phyloP scores from a whole-genome alignment of 23 tunicate genomes.

The Ascidia mentula region DNA sequence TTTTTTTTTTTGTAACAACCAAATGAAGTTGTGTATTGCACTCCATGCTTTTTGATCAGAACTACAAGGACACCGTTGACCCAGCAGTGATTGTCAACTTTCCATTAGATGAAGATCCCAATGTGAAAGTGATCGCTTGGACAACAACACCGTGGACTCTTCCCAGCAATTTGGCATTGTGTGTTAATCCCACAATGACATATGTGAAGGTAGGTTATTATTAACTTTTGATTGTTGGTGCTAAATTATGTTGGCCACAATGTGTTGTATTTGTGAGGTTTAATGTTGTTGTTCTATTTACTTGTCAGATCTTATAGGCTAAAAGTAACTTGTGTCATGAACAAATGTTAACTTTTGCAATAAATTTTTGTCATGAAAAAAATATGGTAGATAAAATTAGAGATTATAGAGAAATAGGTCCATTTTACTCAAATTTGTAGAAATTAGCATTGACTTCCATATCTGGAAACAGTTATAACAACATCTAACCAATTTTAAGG shows the following conservation, averaged over 20 bases:
- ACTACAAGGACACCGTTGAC: constrained; percentile 86
- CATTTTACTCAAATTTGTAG: no score
- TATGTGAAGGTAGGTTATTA: constrained; percentile 74
- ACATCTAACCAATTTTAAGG: constrained; percentile 59
- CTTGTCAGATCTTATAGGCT: no score
- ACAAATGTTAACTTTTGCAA: no score
- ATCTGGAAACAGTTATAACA: no score
- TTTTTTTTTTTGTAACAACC: not conserved
- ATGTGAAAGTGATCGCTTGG: constrained; percentile 88
- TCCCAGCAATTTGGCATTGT: constrained; percentile 91
- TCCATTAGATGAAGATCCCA: constrained; percentile 84
- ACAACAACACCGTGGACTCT: constrained; percentile 98
- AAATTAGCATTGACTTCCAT: no score
- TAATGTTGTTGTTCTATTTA: no score
- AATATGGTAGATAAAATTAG: no score
- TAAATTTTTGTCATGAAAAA: no score
- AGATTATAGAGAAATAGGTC: no score
- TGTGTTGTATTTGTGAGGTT: no score
- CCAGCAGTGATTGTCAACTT: constrained; percentile 93
- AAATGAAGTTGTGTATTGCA: not conserved
- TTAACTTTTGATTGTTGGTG: not conserved
- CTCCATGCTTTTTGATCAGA: constrained; percentile 26
- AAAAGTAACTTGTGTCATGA: no score
- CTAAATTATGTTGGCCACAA: no score
- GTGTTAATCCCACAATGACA: constrained; percentile 81